Conservation (phyloP, 2,113 vertebrate species). For the Proteles cristata region DNA sequence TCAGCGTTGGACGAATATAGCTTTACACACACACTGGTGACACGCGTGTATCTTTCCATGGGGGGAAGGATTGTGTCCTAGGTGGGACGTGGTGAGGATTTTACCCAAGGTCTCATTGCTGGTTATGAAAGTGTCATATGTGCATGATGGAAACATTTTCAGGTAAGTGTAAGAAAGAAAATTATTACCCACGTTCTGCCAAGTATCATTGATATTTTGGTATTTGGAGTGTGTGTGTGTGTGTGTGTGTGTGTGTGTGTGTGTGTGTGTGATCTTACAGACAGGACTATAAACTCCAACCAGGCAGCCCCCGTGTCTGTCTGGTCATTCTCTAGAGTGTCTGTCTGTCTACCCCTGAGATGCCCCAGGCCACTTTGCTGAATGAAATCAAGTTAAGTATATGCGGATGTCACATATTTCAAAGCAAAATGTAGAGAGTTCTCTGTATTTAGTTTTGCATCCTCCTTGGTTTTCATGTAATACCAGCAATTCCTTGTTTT, state of each 20-base stretch:
- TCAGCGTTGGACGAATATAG: background rate
- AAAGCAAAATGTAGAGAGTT: background rate
- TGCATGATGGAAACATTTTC: background rate
- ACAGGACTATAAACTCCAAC: background rate
- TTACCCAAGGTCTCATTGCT: background rate
- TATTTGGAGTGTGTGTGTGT: background rate
- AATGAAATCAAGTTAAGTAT: background rate
- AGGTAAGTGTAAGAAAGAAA: background rate
- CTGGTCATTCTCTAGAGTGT: accelerated
- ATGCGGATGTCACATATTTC: background rate
- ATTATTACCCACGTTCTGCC: background rate
- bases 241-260: background rate
- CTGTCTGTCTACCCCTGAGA: background rate
- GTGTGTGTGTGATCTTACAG: background rate
- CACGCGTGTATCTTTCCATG: accelerated
- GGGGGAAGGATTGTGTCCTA: background rate
- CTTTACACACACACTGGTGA: accelerated
- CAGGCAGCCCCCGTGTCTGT: background rate
- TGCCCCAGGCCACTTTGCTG: accelerated
- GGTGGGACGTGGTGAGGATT: background rate
- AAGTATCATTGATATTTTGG: background rate
- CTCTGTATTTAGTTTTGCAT: background rate
- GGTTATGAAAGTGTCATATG: background rate
- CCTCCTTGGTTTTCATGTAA: background rate
- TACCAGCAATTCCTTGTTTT: background rate